phyloP scores from a whole-genome alignment of 2,888 invertebrate species.

The Diarsia mendica region DNA sequence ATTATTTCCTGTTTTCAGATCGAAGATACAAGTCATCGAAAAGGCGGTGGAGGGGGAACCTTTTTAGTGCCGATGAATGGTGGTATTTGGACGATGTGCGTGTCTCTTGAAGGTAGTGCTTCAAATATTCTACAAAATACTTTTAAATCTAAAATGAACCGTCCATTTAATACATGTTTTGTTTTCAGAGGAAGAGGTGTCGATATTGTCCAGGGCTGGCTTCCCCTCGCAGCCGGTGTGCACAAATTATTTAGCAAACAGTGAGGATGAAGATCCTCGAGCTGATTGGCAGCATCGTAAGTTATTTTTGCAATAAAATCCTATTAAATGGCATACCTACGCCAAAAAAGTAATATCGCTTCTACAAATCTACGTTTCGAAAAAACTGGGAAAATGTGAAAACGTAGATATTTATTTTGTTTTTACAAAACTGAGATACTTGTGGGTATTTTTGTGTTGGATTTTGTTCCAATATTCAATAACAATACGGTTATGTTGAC shows the following conservation, averaged over 20 bases:
- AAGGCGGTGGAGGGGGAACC: conserved; percentile 88
- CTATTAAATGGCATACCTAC: neutral
- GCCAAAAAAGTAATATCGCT: neutral
- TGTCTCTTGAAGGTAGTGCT: conserved; percentile 93
- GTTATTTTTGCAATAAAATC: conserved; percentile 69
- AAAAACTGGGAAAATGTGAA: neutral
- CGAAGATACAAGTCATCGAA: conserved; percentile 81
- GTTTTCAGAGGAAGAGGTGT: conserved; percentile 93
- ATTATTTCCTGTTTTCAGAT: conserved; percentile 77
- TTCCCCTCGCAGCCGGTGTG: conserved; percentile 93
- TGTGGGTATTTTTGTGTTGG: neutral
- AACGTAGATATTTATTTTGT: neutral
- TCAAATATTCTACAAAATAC: neutral
- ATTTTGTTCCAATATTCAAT: neutral
- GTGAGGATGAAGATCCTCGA: conserved; percentile 93
- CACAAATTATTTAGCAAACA: conserved; percentile 94
- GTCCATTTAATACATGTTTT: neutral
- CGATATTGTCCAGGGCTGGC: conserved; percentile 91
- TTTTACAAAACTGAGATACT: neutral
- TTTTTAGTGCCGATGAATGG: conserved; percentile 96
- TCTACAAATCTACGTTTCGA: neutral
- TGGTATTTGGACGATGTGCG: conserved; percentile 97
- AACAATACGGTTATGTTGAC: neutral
- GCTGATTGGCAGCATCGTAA: conserved; percentile 95
- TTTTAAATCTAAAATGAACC: neutral